A percentile compares a stretch with the other conserved stretches of the same genome.
phyloP scores from a whole-genome alignment of 2,888 invertebrate species.

The Drosophila dives region DNA sequence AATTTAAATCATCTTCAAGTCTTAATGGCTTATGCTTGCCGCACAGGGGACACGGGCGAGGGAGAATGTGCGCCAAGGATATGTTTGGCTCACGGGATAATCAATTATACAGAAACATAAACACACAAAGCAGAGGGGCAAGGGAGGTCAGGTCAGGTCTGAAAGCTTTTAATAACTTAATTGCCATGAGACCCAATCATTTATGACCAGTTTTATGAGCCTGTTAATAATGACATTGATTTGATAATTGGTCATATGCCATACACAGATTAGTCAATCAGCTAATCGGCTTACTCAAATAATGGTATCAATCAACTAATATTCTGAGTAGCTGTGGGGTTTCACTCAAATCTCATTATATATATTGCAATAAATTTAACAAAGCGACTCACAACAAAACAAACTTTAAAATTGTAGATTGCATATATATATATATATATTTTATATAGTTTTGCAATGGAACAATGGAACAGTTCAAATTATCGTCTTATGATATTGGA shows the following conservation, averaged over 20 bases:
- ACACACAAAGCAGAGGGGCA: not conserved
- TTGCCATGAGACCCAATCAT: constrained; percentile 15
- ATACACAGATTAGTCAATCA: constrained; percentile 33
- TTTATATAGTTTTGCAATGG: constrained; percentile 35
- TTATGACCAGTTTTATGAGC: constrained; percentile 33
- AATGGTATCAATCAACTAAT: constrained; percentile 46
- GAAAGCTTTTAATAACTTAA: constrained; percentile 29
- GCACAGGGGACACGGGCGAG: not conserved
- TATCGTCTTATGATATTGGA: constrained; percentile 29
- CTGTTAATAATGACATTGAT: constrained; percentile 52
- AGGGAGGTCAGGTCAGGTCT: not conserved
- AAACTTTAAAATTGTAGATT: constrained; percentile 6
- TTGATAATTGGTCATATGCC: constrained; percentile 29
- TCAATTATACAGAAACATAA: constrained; percentile 66
- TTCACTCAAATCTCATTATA: not conserved
- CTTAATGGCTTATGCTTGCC: constrained; percentile 46
- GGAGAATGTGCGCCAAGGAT: constrained; percentile 24
- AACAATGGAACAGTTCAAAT: constrained; percentile 6
- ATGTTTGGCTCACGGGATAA: constrained; percentile 59
- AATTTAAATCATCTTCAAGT: constrained; percentile 54
- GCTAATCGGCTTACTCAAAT: constrained; percentile 60
- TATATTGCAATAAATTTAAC: not conserved
- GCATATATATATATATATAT: not conserved
- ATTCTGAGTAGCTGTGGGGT: not conserved
- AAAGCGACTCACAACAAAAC: not conserved